Base-by-base conservation (phyloP, 2,888 invertebrate genomes). In the Aphidius colemani region DNA sequence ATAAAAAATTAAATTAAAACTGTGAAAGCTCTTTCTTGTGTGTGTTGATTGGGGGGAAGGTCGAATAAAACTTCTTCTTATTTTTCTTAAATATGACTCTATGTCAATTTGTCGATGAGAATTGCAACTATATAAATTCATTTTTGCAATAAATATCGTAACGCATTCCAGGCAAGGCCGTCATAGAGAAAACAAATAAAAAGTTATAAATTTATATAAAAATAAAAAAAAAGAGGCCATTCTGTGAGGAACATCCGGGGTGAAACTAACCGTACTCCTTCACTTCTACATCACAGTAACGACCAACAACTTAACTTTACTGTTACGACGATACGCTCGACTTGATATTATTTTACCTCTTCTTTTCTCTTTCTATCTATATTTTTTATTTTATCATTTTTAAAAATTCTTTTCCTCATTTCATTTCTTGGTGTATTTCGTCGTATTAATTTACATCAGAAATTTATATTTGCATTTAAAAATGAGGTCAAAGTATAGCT, bases 221-320 rank as follows among this genome's bases (percentile, higher is more conserved):
- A 50, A 39, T 39, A 49, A 58, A 61, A 66, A 73, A 75, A 78
- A 79, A 74, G 78, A 79, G 79, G 79, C 77, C 79, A 78, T 30
- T 5, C 30, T 30, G 30, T 30, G 30, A 67, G 69, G 73, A 71
- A 76, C 76, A 79, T 79, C 79, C 79, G 79, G 78, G 76, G 78
- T 78, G 76, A 78, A 79, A 79, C 78, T 79, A 79, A 76, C 78
- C 76, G 78, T 79, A 77, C 78, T 75, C 75, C 68, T 70, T 71
- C 69, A 67, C 71, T 68, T 59, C 65, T 65, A 55, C 63, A 59
- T 11, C 11, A 43, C 44, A 13, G 13, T 18, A 55, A 55, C 44
- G 44, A 13, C 3, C 13, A 48, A 7, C 48, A 48, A 13, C 60
- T 66, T 67, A 67, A 68, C 66, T 75, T 76, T 75, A 75, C 73